Conservation (phyloP, 2,888 invertebrate genomes). For the Julus scandinavius region DNA sequence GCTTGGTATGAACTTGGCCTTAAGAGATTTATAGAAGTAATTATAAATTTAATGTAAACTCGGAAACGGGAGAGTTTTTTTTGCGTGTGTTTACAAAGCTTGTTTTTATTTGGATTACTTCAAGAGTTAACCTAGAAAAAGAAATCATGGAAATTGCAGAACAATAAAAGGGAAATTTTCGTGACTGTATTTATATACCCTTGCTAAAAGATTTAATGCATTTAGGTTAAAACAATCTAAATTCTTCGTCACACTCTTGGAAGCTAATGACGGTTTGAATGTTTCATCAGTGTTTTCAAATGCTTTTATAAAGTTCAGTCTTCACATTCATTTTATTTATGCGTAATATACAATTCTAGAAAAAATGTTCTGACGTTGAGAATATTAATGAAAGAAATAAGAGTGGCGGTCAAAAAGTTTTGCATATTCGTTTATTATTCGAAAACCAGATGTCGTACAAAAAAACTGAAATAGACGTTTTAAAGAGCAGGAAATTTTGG, state of each 20-base stretch:
- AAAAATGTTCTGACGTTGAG: too few relatives aligned
- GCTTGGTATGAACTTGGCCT: conserved; percentile 30
- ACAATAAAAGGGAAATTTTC: conserved; percentile 17
- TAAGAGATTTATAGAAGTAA: conserved; percentile 19
- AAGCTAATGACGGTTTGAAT: neutral
- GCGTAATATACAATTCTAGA: too few relatives aligned
- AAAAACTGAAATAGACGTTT: too few relatives aligned
- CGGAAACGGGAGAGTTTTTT: neutral
- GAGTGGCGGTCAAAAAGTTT: too few relatives aligned
- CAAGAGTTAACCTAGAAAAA: neutral
- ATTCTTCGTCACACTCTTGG: neutral
- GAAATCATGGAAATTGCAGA: conserved; percentile 8
- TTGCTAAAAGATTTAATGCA: neutral
- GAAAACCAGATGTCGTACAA: too few relatives aligned
- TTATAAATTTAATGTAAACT: conserved; percentile 9
- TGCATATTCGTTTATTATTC: too few relatives aligned
- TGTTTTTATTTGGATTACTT: conserved; percentile 7
- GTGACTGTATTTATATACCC: neutral
- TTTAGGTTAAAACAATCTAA: neutral
- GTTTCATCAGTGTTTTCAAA: too few relatives aligned
- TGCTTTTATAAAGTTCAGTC: too few relatives aligned
- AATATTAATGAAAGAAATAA: too few relatives aligned
- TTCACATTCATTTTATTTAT: too few relatives aligned
- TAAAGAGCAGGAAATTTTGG: too few relatives aligned
- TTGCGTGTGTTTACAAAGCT: neutral